Percentiles rank a stretch among this genome's conserved stretches.
Conservation (phyloP, 2,797 vertebrate species). For the Odontamblyopus rebecca region DNA sequence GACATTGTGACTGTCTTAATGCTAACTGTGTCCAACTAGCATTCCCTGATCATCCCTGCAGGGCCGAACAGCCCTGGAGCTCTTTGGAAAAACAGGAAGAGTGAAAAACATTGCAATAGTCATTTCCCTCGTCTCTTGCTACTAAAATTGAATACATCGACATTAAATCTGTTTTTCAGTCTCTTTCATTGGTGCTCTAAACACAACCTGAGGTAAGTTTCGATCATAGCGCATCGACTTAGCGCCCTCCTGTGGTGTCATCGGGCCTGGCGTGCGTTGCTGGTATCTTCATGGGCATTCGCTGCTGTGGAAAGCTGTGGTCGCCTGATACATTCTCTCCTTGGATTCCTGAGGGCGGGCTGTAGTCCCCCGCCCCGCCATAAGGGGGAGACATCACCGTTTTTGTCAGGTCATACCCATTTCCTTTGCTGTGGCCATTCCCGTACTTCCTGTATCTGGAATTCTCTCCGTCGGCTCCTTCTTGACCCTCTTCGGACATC, state of each 20-base stretch:
- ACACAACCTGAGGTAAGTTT: slow-evolving; percentile 30
- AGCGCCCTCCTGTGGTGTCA: slow-evolving; percentile 72
- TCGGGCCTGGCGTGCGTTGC: slow-evolving; percentile 67
- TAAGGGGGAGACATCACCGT: slow-evolving; percentile 79
- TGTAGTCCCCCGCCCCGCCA: slow-evolving; percentile 72
- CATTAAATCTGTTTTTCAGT: slow-evolving; percentile 2
- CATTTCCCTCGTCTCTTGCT: slow-evolving; percentile 30
- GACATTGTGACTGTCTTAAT: slow-evolving; percentile 55
- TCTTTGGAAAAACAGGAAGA: slow-evolving; percentile 66
- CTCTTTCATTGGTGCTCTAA: slow-evolving; percentile 26
- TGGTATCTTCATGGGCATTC: slow-evolving; percentile 73
- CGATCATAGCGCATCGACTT: slow-evolving; percentile 26
- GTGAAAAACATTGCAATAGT: slow-evolving; percentile 45
- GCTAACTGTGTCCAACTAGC: slow-evolving; percentile 40
- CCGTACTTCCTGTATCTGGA: slow-evolving; percentile 86
- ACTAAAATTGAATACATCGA: slow-evolving; percentile 42
- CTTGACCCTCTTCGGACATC: slow-evolving; percentile 74
- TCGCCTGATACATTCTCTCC: slow-evolving; percentile 74
- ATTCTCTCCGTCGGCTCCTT: slow-evolving; percentile 66
- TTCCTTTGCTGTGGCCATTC: slow-evolving; percentile 78
- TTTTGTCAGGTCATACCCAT: slow-evolving; percentile 75
- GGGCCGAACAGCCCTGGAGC: slow-evolving; percentile 41
- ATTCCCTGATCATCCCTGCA: slow-evolving; percentile 48
- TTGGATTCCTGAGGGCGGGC: slow-evolving; percentile 73
- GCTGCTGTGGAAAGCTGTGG: slow-evolving; percentile 71